These are phyloP conservation scores for Melanostoma scalare DNA, from an alignment of 2,888 invertebrate species.

Conservation along the genomic window DNA sequence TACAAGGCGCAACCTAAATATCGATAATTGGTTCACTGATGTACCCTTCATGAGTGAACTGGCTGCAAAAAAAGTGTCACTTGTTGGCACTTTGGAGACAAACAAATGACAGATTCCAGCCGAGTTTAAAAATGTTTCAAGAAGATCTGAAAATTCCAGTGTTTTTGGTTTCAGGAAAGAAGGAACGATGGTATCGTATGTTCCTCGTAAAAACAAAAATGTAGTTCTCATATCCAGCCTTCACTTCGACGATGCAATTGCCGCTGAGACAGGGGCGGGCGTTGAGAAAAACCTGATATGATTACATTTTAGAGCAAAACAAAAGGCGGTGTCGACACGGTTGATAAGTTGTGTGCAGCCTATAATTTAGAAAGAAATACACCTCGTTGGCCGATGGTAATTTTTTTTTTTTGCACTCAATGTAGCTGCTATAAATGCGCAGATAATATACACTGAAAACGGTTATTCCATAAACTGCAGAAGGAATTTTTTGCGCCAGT, in stretches of 20 bases:
- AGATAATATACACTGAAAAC: neutral
- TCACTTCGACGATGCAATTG: neutral
- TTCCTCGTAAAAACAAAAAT: neutral
- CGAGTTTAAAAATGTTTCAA: neutral
- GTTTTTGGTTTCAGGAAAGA: neutral
- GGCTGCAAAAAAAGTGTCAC: neutral
- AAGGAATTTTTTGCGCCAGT: neutral
- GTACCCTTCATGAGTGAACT: neutral
- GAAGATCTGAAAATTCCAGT: neutral
- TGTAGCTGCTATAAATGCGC: neutral
- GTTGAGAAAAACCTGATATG: slow-evolving; percentile 12
- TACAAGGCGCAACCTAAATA: slow-evolving; percentile 22
- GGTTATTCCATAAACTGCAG: neutral
- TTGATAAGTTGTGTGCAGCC: neutral
- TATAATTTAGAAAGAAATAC: neutral
- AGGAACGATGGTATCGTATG: neutral
- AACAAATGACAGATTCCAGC: neutral
- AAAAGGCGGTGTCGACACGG: neutral
- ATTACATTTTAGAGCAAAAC: neutral
- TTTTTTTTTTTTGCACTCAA: no score
- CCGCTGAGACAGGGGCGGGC: neutral
- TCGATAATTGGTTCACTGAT: slow-evolving; percentile 13
- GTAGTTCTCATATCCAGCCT: neutral
- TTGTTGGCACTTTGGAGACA: neutral
- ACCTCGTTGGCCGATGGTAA: neutral